Evolutionary conservation across 2,888 invertebrate species (phyloP), one percentile per base, ranked within the genome.

Genomic region (Drosophila mayaguana): DNA sequence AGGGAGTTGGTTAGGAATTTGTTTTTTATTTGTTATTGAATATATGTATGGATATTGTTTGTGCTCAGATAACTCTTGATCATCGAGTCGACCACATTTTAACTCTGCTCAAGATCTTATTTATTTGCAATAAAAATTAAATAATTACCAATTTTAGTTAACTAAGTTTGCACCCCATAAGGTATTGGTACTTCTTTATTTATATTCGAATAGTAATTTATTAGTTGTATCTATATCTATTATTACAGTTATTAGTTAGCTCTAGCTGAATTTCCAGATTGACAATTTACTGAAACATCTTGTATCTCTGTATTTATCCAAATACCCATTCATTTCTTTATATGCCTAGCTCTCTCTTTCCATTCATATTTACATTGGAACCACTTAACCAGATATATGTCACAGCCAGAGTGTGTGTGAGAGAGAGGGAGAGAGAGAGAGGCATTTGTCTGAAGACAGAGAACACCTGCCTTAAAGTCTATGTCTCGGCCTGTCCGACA

Each of bases 371-470:
- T n/a, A 25, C 20, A 20, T 28, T 28, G 28, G 7, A 28, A 6
- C 22, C 53, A 22, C 36, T 53, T 53, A 22, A 20, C 53, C 25
- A 14, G 22, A 25, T 40, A 22, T 16, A 16, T 25, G 53, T 3
- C 20, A 34, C 8, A 34, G 22, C 2, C 16, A 22, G 2, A 38
- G 36, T 8, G 28, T 8, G 28, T 8, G 28, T 8, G 8, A 28
- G 28, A 9, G 28, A 8, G 8, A 28, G 2, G 22, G 36, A 20
- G 2, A 36, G 36, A 16, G 2, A 36, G 36, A 20, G 2, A 36
- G 36, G n/a, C 12, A 40, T 54, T 54, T 54, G 54, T 28, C 54
- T 48, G 36, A 14, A 50, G 18, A 60, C 51, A 60, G 51, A 40
- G 25, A 18, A 38, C 34, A 46, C 34, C 22, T 59, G 48, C 18